Conservation (phyloP, 2,113 vertebrate genomes). For the Alethe castanea region DNA sequence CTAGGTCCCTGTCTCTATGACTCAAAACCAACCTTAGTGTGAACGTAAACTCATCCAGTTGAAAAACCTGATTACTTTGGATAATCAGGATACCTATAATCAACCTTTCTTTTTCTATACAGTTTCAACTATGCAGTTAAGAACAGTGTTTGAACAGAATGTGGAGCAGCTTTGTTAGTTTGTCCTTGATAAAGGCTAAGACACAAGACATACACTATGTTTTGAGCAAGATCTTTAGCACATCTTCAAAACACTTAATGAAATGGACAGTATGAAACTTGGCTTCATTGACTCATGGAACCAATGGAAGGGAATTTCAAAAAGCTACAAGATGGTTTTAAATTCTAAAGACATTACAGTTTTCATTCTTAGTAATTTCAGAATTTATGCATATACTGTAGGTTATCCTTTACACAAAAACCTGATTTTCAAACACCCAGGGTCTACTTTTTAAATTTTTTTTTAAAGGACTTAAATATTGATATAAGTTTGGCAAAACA, state of each 20-base stretch:
- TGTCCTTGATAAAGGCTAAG: constrained; percentile 1
- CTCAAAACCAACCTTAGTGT: not conserved
- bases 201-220: constrained; percentile 38
- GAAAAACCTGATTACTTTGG: not conserved
- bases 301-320: not conserved
- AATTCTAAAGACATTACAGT: not conserved
- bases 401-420: not conserved
- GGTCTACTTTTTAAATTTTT: not conserved
- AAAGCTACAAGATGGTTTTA: not conserved
- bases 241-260: constrained; percentile 8
- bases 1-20: not conserved
- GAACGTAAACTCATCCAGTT: not conserved
- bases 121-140: constrained; percentile 73
- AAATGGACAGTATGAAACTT: not conserved
- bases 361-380: not conserved
- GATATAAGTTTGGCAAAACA: constrained; percentile 39
- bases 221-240: constrained; percentile 31
- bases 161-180: not conserved
- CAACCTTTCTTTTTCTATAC: constrained; percentile 25
- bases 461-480: not conserved
- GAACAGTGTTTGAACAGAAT: constrained; percentile 22
- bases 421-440: constrained; percentile 9
- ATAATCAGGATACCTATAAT: constrained; percentile 20
- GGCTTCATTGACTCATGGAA: not conserved
- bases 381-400: not conserved